A percentile compares a stretch with the other conserved stretches of the same genome.
Evolutionary conservation across 2,888 invertebrate genomes (phyloP).

Genomic region (Galerucella nymphaeae): DNA sequence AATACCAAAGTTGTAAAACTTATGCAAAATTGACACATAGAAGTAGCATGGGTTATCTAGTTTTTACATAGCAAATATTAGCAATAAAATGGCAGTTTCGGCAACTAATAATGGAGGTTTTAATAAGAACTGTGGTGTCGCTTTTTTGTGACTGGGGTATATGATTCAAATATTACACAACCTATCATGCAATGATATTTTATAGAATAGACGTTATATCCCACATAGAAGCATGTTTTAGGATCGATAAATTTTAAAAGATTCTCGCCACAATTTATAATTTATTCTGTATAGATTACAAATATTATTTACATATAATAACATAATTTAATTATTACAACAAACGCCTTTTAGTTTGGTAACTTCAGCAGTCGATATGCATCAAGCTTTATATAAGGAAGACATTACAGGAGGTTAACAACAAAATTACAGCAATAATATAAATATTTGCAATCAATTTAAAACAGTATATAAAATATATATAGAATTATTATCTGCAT

Average conservation of each 20-base stretch:
- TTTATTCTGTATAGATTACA: conserved; percentile 59
- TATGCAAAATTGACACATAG: too few relatives aligned
- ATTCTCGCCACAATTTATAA: conserved; percentile 57
- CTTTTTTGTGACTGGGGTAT: too few relatives aligned
- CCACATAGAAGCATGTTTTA: conserved; percentile 12
- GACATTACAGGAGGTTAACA: conserved; percentile 23
- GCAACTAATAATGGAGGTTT: too few relatives aligned
- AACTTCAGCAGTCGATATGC: conserved; percentile 35
- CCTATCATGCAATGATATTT: too few relatives aligned
- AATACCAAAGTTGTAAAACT: too few relatives aligned
- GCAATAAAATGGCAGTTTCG: too few relatives aligned
- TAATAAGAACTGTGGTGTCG: too few relatives aligned
- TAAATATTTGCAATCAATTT: not conserved
- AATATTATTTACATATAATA: conserved; percentile 56
- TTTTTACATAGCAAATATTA: too few relatives aligned
- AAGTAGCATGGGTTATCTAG: too few relatives aligned
- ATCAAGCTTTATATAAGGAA: conserved; percentile 37
- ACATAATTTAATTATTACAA: conserved; percentile 51
- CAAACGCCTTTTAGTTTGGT: conserved; percentile 49
- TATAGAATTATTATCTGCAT: conserved; percentile 1
- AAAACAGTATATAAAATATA: conserved; percentile 6
- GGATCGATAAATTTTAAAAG: conserved; percentile 39
- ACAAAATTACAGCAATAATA: conserved; percentile 1
- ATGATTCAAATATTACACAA: too few relatives aligned
- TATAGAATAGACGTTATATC: not conserved